These are phyloP conservation scores for Caloenas nicobarica DNA, from an alignment of 2,113 vertebrate genomes.

Conservation along the genomic window DNA sequence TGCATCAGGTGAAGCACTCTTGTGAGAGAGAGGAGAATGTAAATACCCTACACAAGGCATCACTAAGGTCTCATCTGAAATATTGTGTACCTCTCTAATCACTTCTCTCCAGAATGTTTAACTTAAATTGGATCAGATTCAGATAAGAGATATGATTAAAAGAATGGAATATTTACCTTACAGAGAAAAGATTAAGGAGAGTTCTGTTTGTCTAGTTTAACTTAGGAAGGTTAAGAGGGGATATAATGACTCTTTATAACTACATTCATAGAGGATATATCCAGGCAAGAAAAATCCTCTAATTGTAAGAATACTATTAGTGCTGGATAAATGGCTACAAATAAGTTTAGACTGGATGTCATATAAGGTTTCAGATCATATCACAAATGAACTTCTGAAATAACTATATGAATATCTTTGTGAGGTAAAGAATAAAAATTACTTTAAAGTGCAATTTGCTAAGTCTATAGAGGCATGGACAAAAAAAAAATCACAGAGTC, in stretches of 20 bases:
- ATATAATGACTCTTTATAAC: neutral
- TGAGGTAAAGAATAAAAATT: neutral
- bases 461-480: neutral
- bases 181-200: slow-evolving; percentile 2
- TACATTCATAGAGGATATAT: neutral
- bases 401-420: neutral
- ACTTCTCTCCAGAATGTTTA: neutral
- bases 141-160: neutral
- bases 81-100: neutral
- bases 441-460: neutral
- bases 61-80: neutral
- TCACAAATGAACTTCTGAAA: neutral
- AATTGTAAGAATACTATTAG: neutral
- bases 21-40: neutral
- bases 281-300: neutral
- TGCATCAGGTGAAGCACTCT: neutral
- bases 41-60: neutral
- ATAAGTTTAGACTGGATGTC: neutral
- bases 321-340: neutral
- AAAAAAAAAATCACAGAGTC: neutral
- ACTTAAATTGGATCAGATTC: slow-evolving; percentile 10
- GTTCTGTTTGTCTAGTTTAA: neutral
- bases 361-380: neutral
- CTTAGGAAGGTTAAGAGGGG: neutral
- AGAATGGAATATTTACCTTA: slow-evolving; percentile 6